phyloP scores from a whole-genome alignment of 2,113 vertebrate species.

The Thalassoma bifasciatum region DNA sequence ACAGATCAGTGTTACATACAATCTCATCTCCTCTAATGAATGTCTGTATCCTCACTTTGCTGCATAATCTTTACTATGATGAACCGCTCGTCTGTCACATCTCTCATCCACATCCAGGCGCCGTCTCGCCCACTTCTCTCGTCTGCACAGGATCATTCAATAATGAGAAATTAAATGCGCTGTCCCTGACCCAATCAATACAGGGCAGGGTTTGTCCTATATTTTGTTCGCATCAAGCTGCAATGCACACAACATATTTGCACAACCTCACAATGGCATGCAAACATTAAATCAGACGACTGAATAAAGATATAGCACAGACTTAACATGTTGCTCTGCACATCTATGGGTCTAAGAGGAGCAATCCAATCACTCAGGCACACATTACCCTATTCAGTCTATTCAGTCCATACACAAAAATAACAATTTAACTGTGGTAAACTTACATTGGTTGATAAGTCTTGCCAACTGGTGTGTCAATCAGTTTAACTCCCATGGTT shows the following conservation, averaged over 20 bases:
- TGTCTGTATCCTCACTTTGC: background rate
- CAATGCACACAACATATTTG: background rate
- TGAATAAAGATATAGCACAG: no score
- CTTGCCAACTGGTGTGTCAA: background rate
- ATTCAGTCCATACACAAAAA: no score
- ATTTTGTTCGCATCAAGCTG: background rate
- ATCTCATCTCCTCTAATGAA: background rate
- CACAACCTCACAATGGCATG: background rate
- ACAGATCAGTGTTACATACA: background rate
- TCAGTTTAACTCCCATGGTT: background rate
- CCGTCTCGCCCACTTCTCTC: background rate
- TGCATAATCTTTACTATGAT: background rate
- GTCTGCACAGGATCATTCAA: background rate
- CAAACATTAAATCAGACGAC: no score
- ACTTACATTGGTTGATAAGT: background rate
- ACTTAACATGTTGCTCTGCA: no score
- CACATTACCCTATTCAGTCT: no score
- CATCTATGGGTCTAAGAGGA: no score
- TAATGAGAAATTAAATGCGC: background rate
- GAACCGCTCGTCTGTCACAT: background rate
- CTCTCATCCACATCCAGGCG: background rate
- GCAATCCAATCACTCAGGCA: no score
- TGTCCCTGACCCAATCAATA: background rate
- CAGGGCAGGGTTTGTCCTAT: background rate
- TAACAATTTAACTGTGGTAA: background rate